Evolutionary conservation across 1,140 invertebrate genomes (phyloP).

Genomic region (Diachasma alloeum): DNA sequence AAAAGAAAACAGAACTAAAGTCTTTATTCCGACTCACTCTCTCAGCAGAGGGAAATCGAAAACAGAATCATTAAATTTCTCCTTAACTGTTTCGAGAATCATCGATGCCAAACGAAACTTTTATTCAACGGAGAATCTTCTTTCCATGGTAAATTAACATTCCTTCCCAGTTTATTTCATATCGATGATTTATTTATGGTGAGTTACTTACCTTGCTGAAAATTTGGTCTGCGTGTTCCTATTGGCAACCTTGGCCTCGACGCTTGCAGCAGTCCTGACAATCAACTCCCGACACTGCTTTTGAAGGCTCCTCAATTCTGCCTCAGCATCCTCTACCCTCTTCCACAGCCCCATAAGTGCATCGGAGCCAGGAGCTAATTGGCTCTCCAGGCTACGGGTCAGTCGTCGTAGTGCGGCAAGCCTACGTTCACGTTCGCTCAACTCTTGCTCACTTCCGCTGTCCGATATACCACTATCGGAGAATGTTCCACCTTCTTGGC

Average conservation of each 20-base stretch:
- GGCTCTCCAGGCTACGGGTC: conserved; percentile 73
- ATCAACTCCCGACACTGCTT: conserved; percentile 80
- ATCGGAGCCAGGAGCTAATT: conserved; percentile 72
- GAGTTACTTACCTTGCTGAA: conserved; percentile 18
- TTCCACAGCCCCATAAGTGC: conserved; percentile 67
- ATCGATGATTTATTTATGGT: background rate
- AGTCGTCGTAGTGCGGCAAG: conserved; percentile 73
- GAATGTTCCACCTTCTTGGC: conserved; percentile 69
- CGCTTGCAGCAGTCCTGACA: conserved; percentile 71
- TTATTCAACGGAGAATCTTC: no score
- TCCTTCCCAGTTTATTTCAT: no score
- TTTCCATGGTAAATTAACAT: no score
- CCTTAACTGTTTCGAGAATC: no score
- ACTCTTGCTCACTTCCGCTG: conserved; percentile 77
- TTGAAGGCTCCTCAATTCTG: conserved; percentile 79
- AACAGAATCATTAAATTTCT: no score
- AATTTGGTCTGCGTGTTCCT: conserved; percentile 31
- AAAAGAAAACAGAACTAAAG: no score
- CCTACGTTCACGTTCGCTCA: conserved; percentile 76
- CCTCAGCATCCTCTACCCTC: conserved; percentile 81
- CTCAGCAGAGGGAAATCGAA: no score
- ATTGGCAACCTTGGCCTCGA: conserved; percentile 50
- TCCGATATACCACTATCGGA: conserved; percentile 82
- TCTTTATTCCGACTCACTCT: no score
- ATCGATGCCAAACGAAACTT: no score